Base-by-base conservation (phyloP, 2,888 invertebrate genomes). In the Aplocera efformata region DNA sequence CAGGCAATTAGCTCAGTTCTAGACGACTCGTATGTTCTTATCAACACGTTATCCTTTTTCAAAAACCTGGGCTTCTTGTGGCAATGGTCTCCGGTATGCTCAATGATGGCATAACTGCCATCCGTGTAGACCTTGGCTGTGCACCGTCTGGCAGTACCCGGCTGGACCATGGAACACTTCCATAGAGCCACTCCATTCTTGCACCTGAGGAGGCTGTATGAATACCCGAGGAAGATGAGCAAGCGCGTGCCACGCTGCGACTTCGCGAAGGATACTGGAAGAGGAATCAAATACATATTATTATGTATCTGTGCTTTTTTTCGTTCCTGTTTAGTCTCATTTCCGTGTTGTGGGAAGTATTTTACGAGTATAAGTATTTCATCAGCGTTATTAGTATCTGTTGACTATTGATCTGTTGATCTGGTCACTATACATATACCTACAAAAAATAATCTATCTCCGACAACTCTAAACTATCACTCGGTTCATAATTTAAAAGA, bases 151-250 rank as follows among this genome's bases (percentile, higher is more conserved):
- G 57, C 39, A 0, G 76, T 72, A 0, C 74, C 74, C 1, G 67
- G 62, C 33, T 67, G 64, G 0, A 58, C 65, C 78, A 77, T 78
- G n/a, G 74, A 70, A 38, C 79, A 80, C 22, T 66, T 64, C 80
- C 80, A 79, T 1, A 67, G 67, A 0, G 54, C 48, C 6, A 66
- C 42, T 3, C 66, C 60, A 25, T 68, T 35, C 33, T 53, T 66
- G 21, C 33, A 46, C 11, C 11, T 36, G 13, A 28, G 27, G 10
- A 45, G 24, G 25, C 39, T 40, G 32, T 35, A 36, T 9, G 36
- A 25, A 25, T 29, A 29, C n/a, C 35, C 28, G 5, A 21, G 30
- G 27, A 26, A 26, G 2, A 32, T 22, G 11, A 32, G 27, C 6
- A 34, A 25, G 10, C 27, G 42, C 10, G 31, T 28, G 1, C 40